Base-by-base conservation (phyloP, 2,797 vertebrate genomes). In the Sebastes steindachneri region DNA sequence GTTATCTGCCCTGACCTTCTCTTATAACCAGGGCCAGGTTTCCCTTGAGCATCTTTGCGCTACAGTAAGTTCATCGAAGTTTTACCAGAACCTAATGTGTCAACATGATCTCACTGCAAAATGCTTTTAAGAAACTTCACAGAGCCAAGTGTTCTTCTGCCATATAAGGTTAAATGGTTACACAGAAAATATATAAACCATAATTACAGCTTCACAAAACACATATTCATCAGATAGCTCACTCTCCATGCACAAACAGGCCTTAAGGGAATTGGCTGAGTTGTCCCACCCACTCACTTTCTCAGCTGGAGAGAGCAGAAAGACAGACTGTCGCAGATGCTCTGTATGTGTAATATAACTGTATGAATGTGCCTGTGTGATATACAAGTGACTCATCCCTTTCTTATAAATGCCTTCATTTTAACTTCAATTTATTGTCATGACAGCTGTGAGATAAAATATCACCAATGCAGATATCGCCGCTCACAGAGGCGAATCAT, bases 361-460 rank as follows among this genome's bases (percentile, higher is more conserved):
- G 85, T 31, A 63, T 79, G 74, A 86, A 83, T 86, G 80, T 77
- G 80, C 65, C 82, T 29, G 41, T 79, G 31, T 87, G 86, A 92
- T 86, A 75, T 73, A 82, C 78, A 86, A 86, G 77, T 80, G 88
- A 93, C 81, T 92, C 89, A 93, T 57, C 69, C 73, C 25, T 86
- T 85, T 83, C 64, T 64, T 81, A 89, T 86, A 88, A 92, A 88
- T 21, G 81, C 81, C 83, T 84, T 85, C 77, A 72, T 90, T 90
- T 92, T 88, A 74, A 85, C 80, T 89, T 80, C 80, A 75, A 86
- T 85, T 88, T 84, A 88, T 4, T 63, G 73, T 80, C 79, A 71
- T 84, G 87, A 84, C 91, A 92, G 88, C 86, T 91, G 93, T 54
- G 33, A 81, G 87, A 92, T 86, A 70, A 87, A 90, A 77, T 86